Evolutionary conservation across 1,140 invertebrate species (phyloP), one percentile per base, ranked within the genome.

Genomic region (Drosophila navojoa): DNA sequence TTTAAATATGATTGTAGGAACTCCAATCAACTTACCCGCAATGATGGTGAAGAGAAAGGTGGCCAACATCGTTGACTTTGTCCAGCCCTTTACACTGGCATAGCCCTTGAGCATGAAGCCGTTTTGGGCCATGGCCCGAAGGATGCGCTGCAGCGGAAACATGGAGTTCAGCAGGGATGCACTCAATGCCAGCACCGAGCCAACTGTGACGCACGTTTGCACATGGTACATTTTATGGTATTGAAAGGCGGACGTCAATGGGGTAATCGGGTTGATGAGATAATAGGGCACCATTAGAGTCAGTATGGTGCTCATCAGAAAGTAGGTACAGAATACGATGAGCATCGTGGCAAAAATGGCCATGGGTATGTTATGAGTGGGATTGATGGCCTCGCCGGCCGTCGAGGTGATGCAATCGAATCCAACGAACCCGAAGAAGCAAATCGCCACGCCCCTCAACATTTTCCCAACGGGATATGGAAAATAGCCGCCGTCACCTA

Each of bases 261-360:
- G 97, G 0, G 97, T 97, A 76, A 96, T 94, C 4, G 93, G 92
- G 92, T 98, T 96, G 84, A 89, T 25, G 0, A 5, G 19, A 22
- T 96, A 98, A 91, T 98, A 98, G 0, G 98, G 97, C 93, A 95
- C 95, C 95, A 98, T 97, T 93, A 98, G 94, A 0, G 97, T 98
- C 13, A 98, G 90, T 0, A 98, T 95, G 0, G 95, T 95, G 0
- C 97, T 96, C 7, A 98, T 95, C 25, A 96, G 95, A 92, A 97
- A 97, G 92, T 98, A 98, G 0, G 96, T 95, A 1, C 95, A 70
- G 77, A 97, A 97, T 19, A 97, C 96, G 29, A 97, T 94, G 0
- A 95, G 90, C 10, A 98, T 92, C 0, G 97, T 97, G 2, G 97
- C 81, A 7, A 97, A 94, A 53, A 98, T 98, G 13, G 96, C 95